phyloP scores from a whole-genome alignment of 2,888 invertebrate species.

The Synanthedon tipuliformis region DNA sequence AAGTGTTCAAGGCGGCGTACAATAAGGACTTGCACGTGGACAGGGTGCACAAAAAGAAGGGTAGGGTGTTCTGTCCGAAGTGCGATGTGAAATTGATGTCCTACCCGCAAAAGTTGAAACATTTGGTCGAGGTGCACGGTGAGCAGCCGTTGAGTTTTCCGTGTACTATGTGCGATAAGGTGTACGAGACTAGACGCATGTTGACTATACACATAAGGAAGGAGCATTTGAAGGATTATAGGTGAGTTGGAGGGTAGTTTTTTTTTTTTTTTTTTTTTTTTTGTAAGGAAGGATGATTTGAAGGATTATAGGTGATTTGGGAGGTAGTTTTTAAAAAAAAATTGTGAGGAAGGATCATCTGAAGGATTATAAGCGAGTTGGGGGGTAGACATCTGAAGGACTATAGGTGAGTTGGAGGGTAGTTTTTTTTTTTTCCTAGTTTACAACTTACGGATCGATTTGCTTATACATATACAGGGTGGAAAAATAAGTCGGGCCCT shows the following conservation, averaged over 20 bases:
- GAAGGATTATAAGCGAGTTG: too few relatives aligned
- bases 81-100: slow-evolving; percentile 55
- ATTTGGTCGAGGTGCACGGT: slow-evolving; percentile 52
- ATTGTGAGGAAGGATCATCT: too few relatives aligned
- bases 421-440: too few relatives aligned
- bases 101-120: slow-evolving; percentile 54
- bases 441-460: too few relatives aligned
- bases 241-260: slow-evolving; percentile 18
- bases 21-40: slow-evolving; percentile 34
- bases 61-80: slow-evolving; percentile 53
- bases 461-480: too few relatives aligned
- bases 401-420: too few relatives aligned
- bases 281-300: too few relatives aligned
- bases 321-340: too few relatives aligned
- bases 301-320: too few relatives aligned
- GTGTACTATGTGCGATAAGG: slow-evolving; percentile 41
- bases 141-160: slow-evolving; percentile 44
- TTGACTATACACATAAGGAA: slow-evolving; percentile 51
- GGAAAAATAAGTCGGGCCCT: too few relatives aligned
- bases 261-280: too few relatives aligned
- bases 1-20: slow-evolving; percentile 43
- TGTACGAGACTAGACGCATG: slow-evolving; percentile 41
- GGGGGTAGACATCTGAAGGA: too few relatives aligned
- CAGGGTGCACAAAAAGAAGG: slow-evolving; percentile 46
- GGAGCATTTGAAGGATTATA: slow-evolving; percentile 52